Evolutionary conservation across 2,113 vertebrate species (phyloP).

Genomic region (Irena cyanogastra): DNA sequence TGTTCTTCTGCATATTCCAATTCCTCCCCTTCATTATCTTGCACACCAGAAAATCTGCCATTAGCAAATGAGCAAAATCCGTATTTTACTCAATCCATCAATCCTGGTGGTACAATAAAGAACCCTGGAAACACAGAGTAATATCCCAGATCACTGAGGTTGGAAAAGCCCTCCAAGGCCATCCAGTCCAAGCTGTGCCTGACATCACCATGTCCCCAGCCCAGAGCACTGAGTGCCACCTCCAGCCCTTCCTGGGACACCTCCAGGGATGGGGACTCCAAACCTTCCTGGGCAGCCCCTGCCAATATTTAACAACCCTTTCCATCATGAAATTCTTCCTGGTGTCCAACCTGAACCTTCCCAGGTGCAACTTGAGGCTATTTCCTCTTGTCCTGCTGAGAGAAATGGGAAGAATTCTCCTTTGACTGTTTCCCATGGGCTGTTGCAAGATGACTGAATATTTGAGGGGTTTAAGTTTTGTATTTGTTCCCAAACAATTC

Average conservation of each 20-base stretch:
- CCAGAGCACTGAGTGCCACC: not conserved
- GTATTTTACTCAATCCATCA: not conserved
- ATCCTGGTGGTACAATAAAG: not conserved
- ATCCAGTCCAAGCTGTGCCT: rapidly evolving
- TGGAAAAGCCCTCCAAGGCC: not conserved
- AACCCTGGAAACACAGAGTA: rapidly evolving
- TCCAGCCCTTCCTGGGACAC: not conserved
- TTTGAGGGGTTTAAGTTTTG: not conserved
- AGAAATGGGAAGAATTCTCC: not conserved
- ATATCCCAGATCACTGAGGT: too few species aligned
- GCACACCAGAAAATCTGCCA: not conserved
- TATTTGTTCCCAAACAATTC: not conserved
- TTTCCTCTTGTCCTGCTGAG: not conserved
- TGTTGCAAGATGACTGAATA: not conserved
- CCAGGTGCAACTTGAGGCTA: not conserved
- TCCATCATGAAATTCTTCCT: not conserved
- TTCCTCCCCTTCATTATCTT: slow-evolving; percentile 42
- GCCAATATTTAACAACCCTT: not conserved
- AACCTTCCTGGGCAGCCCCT: not conserved
- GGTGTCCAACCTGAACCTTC: not conserved
- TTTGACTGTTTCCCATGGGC: not conserved
- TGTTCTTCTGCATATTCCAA: slow-evolving; percentile 11
- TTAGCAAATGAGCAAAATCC: not conserved
- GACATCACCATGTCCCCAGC: not conserved
- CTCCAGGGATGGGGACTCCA: not conserved